Base-by-base conservation (phyloP, 1,140 invertebrate genomes). In the Drosophila ogumai region DNA sequence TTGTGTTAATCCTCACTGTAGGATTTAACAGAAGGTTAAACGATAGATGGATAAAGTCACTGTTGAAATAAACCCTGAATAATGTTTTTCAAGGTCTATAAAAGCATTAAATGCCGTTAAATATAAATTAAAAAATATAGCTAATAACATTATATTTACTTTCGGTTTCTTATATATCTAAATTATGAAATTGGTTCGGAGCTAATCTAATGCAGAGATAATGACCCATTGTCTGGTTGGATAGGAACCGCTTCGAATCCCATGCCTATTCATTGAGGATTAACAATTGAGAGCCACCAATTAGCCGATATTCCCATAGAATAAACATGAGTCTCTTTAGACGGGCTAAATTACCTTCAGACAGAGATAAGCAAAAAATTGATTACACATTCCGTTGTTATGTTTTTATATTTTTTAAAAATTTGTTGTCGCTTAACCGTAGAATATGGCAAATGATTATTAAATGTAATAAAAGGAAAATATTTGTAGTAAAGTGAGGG, bases 241-340 rank as follows among this genome's bases (percentile, higher is more conserved):
- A 12, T 69, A 32, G 40, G 25, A 68, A 55, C 38, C 15, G 44
- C 22, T 41, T n/a, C 61, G 13, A 40, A 13, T 69, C 68, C 46
- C 68, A 71, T 57, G 65, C 19, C 49, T 40, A 47, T 71, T 71
- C 64, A 69, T 69, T 71, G 41, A 36, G 66, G 25, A 47, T 47
- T 40, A 69, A 49, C 65, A 69, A 72, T 72, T 36, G 50, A 47
- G 52, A 69, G 6, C 31, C 43, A 22, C 15, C 65, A 72, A 71
- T 72, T 71, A 71, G 8, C 52, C 41, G 22, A 36, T 15, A 34
- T 71, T 72, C 65, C 66, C 68, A 72, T 58, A 31, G 43, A 49
- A 72, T 71, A 57, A 69, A 72, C 65, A 72, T 71, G 36, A 69
- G 36, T 22, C 50, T 41, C 25, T n/a, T n/a, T 43, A 19, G 36